Evolutionary conservation across 2,797 vertebrate genomes (phyloP).

Genomic region (Brachymystax lenok): DNA sequence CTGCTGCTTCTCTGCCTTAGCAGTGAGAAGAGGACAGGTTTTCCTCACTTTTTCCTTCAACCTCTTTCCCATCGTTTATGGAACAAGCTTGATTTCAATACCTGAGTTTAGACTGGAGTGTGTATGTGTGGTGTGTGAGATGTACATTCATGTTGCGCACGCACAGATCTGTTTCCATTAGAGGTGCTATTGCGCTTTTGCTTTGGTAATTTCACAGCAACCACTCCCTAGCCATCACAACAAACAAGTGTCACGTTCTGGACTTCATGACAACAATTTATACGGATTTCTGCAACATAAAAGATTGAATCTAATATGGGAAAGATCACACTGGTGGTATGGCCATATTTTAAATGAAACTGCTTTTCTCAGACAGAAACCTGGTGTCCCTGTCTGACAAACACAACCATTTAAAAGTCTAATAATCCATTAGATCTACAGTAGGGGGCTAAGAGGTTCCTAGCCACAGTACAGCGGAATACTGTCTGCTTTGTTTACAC

Average conservation of each 20-base stretch:
- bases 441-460: background rate
- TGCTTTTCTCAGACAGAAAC: background rate
- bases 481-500: constrained; percentile 31
- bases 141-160: background rate
- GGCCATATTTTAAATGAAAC: background rate
- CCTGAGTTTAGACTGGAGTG: background rate
- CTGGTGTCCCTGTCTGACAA: background rate
- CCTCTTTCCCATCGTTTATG: background rate
- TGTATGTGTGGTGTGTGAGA: background rate
- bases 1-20: too few relatives aligned
- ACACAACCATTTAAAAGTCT: background rate
- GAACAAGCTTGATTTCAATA: background rate
- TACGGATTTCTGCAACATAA: background rate
- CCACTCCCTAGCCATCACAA: background rate
- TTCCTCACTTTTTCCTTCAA: background rate
- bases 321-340: background rate
- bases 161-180: background rate
- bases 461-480: background rate
- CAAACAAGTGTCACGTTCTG: background rate
- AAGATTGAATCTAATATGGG: background rate
- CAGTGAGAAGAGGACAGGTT: background rate
- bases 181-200: background rate
- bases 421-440: background rate
- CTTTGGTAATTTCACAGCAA: background rate
- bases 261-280: background rate